Base-by-base conservation (phyloP, 2,888 invertebrate species). In the Cistogaster globosa region DNA sequence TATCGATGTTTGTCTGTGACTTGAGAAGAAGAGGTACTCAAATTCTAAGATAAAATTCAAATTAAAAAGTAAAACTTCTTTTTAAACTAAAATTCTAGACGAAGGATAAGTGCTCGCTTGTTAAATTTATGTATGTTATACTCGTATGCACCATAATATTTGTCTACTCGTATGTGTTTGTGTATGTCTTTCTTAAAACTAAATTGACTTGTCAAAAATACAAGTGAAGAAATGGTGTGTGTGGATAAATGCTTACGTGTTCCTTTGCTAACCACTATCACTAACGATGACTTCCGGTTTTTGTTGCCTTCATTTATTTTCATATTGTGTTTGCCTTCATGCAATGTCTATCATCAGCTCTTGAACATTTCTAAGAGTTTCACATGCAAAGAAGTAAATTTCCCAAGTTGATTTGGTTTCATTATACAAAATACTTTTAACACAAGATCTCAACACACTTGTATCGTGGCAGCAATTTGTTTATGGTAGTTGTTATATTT, bases 331-430 rank as follows among this genome's bases (percentile, higher is more conserved):
- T 38, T 62, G 26, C 20, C 68, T 18, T 51, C 5, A 7, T 45
- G 36, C 18, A 6, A 14, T 14, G 18, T 58, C 48, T 71, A n/a
- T 18, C 60, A 65, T 71, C 51, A 26, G 65, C 14, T 53, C 20
- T 26, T 20, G 32, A 8, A 2, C 32, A 42, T 48, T 36, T 62
- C 63, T 57, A n/a, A n/a, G 8, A 18, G 45, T 7, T 75, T 42
- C n/a, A 58, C 8, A 71, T 57, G 69, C 38, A 76, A 68, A 81
- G n/a, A 69, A 74, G 60, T 69, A 80, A 84, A 84, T 80, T 78
- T 85, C 85, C 85, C 85, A 78, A 78, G 85, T 53, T 85, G 85
- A 82, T 82, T 82, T 75, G 75, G 85, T 81, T 78, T 82, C 69
- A 82, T 67, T 77, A 67, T 71, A 80, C 36, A 62, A 74, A 53